Evolutionary conservation across 1,140 invertebrate genomes (phyloP).

Genomic region (Drosophila simulans): DNA sequence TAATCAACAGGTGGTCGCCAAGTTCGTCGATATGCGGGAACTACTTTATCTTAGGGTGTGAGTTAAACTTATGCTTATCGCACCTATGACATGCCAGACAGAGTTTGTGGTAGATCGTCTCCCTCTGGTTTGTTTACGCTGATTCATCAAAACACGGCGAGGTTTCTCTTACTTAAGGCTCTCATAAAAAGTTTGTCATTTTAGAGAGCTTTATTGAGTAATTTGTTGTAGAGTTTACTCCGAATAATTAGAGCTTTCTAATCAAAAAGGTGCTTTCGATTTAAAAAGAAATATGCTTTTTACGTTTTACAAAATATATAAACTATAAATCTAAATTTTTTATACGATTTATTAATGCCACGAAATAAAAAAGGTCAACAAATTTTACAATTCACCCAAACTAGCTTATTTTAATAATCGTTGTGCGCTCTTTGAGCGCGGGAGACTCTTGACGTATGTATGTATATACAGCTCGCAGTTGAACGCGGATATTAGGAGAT

Average conservation of each 20-base stretch:
- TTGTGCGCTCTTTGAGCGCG: conserved; percentile 33
- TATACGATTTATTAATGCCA: conserved; percentile 19
- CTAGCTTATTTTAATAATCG: conserved; percentile 35
- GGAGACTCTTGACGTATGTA: conserved; percentile 40
- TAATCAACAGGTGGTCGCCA: background rate
- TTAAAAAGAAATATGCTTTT: too few species aligned
- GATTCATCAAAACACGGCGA: too few species aligned
- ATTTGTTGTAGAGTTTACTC: background rate
- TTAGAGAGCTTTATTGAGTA: background rate
- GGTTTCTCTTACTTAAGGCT: background rate
- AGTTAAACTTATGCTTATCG: conserved; percentile 6
- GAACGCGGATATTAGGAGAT: conserved; percentile 23
- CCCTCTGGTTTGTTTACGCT: conserved; percentile 16
- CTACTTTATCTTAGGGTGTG: conserved; percentile 1
- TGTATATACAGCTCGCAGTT: conserved; percentile 20
- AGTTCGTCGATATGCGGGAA: too few species aligned
- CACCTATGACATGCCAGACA: conserved; percentile 1
- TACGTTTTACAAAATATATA: background rate
- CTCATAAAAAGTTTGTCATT: background rate
- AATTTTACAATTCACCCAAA: conserved; percentile 28
- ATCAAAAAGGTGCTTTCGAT: background rate
- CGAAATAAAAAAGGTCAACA: conserved; percentile 29
- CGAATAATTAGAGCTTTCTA: conserved; percentile 3
- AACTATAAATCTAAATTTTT: background rate
- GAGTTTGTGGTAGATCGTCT: background rate